These are phyloP conservation scores for Pycnomerus fuliginosus DNA, from an alignment of 2,888 invertebrate genomes.

Conservation along the genomic window DNA sequence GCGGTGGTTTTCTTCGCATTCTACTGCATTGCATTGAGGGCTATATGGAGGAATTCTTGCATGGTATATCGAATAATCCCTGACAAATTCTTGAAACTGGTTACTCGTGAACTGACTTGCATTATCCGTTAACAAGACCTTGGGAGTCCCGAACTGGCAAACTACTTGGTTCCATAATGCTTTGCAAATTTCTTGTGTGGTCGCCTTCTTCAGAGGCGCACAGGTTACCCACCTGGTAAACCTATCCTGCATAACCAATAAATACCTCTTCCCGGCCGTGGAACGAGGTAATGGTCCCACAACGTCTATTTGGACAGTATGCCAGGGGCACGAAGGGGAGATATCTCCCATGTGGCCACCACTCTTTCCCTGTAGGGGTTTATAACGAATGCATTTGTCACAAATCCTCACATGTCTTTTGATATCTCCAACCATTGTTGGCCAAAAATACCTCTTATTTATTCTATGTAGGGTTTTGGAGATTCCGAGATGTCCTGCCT, in stretches of 20 bases:
- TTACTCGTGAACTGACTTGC: slow-evolving; percentile 31
- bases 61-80: slow-evolving; percentile 25
- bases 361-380: slow-evolving; percentile 19
- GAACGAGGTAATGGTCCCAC: slow-evolving; percentile 38
- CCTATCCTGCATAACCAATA: no score
- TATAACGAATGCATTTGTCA: slow-evolving; percentile 31
- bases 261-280: slow-evolving; percentile 15
- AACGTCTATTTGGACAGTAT: no score
- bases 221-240: slow-evolving; percentile 27
- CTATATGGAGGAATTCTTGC: slow-evolving; percentile 33
- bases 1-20: slow-evolving; percentile 36
- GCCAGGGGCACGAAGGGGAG: slow-evolving; percentile 19
- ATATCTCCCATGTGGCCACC: slow-evolving; percentile 28
- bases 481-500: slow-evolving; percentile 34
- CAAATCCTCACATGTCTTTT: slow-evolving; percentile 31
- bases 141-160: slow-evolving; percentile 3
- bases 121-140: slow-evolving; percentile 34
- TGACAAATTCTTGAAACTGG: slow-evolving; percentile 18
- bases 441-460: slow-evolving; percentile 35
- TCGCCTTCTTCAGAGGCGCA: slow-evolving; percentile 21
- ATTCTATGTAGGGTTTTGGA: slow-evolving; percentile 31
- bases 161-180: slow-evolving; percentile 6
- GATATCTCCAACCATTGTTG: slow-evolving; percentile 32
- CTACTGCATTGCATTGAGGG: slow-evolving; percentile 42
- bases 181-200: slow-evolving; percentile 8